A percentile compares a stretch with the other conserved stretches of the same genome.
Evolutionary conservation across 1,140 invertebrate species (phyloP).

Genomic region (Marisa cornuarietis): DNA sequence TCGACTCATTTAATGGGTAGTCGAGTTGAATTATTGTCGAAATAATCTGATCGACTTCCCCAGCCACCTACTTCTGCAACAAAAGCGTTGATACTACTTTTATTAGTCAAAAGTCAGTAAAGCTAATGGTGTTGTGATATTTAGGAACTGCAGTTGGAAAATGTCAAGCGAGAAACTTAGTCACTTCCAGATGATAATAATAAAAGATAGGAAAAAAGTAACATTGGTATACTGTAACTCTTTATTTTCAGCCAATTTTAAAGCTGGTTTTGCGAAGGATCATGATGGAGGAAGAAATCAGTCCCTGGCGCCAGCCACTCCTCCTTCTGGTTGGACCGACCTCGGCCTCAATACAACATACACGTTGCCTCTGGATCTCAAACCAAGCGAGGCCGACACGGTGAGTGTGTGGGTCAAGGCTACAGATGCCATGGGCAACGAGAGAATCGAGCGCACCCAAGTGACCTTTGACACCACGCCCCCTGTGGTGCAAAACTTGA

Average conservation of each 20-base stretch:
- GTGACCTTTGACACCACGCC: slow-evolving; percentile 30
- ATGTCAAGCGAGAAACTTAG: too few relatives aligned
- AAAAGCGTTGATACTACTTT: too few relatives aligned
- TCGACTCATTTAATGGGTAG: too few relatives aligned
- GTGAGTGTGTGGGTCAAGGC: slow-evolving; percentile 36
- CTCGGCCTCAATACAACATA: not conserved
- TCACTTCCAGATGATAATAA: too few relatives aligned
- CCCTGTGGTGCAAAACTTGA: slow-evolving; percentile 2
- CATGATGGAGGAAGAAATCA: not conserved
- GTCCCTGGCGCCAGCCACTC: not conserved
- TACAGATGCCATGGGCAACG: slow-evolving; percentile 31
- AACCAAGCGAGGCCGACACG: slow-evolving; percentile 18
- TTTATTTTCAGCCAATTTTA: slow-evolving; percentile 21
- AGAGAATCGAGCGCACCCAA: slow-evolving; percentile 15
- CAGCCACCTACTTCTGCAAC: too few relatives aligned
- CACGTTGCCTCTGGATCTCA: not conserved
- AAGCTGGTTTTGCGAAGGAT: not conserved
- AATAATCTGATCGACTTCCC: too few relatives aligned
- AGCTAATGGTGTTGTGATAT: too few relatives aligned
- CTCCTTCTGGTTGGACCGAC: not conserved
- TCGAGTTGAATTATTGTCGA: too few relatives aligned
- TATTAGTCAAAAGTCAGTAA: too few relatives aligned
- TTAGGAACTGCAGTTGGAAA: too few relatives aligned
- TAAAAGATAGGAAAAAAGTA: too few relatives aligned
- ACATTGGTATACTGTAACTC: too few relatives aligned